Percentiles rank a stretch among this genome's conserved stretches.
phyloP scores from a whole-genome alignment of 2,113 vertebrate species.

The Solea senegalensis region DNA sequence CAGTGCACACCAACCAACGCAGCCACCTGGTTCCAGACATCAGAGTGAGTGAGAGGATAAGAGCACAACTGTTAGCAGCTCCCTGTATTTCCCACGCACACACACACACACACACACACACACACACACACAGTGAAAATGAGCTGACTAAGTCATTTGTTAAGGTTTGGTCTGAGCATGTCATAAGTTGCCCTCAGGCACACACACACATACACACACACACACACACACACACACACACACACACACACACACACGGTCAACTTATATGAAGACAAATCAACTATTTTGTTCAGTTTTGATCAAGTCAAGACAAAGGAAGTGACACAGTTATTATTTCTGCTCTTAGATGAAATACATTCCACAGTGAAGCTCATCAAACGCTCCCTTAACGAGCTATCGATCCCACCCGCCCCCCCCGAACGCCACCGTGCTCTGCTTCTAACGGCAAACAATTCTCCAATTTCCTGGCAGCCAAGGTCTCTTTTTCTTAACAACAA shows the following conservation, averaged over 20 bases:
- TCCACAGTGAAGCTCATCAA: conserved; percentile 25
- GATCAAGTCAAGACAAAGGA: conserved; percentile 1
- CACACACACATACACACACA: neutral
- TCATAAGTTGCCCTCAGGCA: conserved; percentile 2
- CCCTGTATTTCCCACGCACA: neutral
- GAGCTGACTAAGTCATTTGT: conserved; percentile 12
- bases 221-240: neutral
- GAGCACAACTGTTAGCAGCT: neutral
- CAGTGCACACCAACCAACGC: no score
- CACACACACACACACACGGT: conserved; percentile 4
- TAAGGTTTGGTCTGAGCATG: neutral
- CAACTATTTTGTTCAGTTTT: neutral
- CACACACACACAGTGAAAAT: conserved; percentile 5
- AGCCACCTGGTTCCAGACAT: neutral
- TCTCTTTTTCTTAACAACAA: conserved; percentile 19
- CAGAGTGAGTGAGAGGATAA: neutral
- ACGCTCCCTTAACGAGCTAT: conserved; percentile 38
- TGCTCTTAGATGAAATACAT: conserved; percentile 12
- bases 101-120: neutral
- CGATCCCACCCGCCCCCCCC: conserved; percentile 6
- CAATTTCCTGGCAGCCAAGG: conserved; percentile 31
- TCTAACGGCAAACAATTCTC: conserved; percentile 13
- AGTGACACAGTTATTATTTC: conserved; percentile 1
- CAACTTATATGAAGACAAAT: no score
- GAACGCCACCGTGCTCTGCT: neutral